Percentiles rank a stretch among this genome's conserved stretches.
Conservation (phyloP, 2,888 invertebrate genomes). For the Aspidiotus rigidus region DNA sequence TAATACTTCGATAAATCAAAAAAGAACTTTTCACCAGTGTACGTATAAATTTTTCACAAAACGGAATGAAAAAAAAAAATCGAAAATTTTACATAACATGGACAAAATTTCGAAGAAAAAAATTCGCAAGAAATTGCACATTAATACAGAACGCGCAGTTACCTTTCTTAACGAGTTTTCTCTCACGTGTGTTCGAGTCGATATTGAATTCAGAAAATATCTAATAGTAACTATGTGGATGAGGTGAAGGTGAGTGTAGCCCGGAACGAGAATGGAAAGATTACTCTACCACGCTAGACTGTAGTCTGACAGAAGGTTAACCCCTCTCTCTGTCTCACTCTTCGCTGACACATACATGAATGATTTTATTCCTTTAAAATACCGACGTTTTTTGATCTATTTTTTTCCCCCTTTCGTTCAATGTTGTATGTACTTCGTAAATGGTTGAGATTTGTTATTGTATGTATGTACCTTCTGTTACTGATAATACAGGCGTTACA, state of each 20-base stretch:
- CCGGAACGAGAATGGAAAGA: slow-evolving; percentile 29
- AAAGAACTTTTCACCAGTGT: too few relatives aligned
- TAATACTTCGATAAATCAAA: too few relatives aligned
- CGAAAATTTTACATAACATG: background rate
- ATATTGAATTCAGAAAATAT: slow-evolving; percentile 10
- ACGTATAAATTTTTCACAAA: background rate
- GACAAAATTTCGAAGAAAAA: background rate
- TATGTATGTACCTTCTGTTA: too few relatives aligned
- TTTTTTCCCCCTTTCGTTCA: background rate
- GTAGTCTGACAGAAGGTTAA: slow-evolving; percentile 25
- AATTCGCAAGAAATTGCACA: slow-evolving; percentile 2
- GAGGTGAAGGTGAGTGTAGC: slow-evolving; percentile 26
- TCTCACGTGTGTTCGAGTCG: slow-evolving; percentile 25
- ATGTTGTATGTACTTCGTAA: too few relatives aligned
- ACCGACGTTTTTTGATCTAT: background rate
- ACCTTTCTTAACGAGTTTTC: slow-evolving; percentile 18
- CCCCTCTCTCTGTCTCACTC: slow-evolving; percentile 21
- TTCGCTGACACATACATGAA: background rate
- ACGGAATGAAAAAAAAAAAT: background rate
- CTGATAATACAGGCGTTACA: too few relatives aligned
- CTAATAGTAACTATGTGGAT: slow-evolving; percentile 20
- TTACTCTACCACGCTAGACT: slow-evolving; percentile 24
- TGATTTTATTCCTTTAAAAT: background rate
- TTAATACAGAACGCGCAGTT: background rate
- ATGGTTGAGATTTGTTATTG: too few relatives aligned